Conservation (phyloP, 2,113 vertebrate species). For the Corythaeola cristata region DNA sequence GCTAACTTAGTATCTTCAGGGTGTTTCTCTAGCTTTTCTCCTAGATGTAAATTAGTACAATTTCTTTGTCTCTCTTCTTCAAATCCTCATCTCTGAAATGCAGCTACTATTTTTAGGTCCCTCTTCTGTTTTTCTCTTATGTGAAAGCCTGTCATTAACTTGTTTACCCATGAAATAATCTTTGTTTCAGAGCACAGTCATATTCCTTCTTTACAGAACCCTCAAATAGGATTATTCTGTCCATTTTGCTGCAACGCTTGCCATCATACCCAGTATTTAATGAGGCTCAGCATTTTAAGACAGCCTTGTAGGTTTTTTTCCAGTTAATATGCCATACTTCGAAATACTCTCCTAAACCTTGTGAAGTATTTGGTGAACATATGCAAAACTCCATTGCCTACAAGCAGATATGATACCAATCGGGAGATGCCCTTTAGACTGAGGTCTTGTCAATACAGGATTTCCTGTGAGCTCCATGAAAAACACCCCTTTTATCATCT, state of each 20-base stretch:
- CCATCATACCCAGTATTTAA: background rate
- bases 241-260: background rate
- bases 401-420: background rate
- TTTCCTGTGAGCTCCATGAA: background rate
- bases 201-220: background rate
- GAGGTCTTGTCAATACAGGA: background rate
- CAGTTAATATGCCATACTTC: background rate
- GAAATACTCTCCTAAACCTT: background rate
- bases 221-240: conserved; percentile 2
- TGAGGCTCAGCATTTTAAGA: background rate
- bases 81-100: background rate
- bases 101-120: background rate
- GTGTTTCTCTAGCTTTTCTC: background rate
- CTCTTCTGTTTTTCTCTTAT: background rate
- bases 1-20: background rate
- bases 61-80: background rate
- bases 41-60: background rate
- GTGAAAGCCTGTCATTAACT: conserved; percentile 38
- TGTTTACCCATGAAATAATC: conserved; percentile 28
- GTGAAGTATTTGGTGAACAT: background rate
- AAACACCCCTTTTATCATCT: background rate
- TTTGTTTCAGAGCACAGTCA: background rate
- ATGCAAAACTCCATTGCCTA: background rate
- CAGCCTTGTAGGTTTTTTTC: background rate
- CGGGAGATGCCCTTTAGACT: background rate